Conservation (phyloP, 92 coral and sea anemone species). For the Palythoa heliodiscus region DNA sequence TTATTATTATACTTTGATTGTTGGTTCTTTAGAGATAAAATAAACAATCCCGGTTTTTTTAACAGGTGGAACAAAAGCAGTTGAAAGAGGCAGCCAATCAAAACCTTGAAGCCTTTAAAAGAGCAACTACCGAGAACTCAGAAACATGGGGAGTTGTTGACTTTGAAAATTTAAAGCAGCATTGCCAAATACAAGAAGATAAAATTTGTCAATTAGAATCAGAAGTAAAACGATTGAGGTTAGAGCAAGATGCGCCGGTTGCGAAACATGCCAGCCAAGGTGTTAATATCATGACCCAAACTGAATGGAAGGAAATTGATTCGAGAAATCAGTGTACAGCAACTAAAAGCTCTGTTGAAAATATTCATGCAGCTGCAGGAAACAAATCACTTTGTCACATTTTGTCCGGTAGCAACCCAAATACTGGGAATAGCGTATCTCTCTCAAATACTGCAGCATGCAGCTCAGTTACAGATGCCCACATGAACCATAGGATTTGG, state of each 20-base stretch:
- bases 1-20: too few species aligned
- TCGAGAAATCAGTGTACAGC: not conserved
- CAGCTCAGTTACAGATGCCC: not conserved
- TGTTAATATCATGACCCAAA: slow-evolving; percentile 18
- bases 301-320: not conserved
- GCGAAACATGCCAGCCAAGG: slow-evolving; percentile 13
- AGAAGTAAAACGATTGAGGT: slow-evolving; percentile 61
- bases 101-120: slow-evolving; percentile 45
- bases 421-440: not conserved
- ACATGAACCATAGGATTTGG: not conserved
- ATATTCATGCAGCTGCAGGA: not conserved
- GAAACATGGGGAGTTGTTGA: slow-evolving; percentile 60
- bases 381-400: not conserved
- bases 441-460: not conserved
- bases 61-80: slow-evolving; percentile 90
- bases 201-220: slow-evolving; percentile 69
- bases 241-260: slow-evolving; percentile 24
- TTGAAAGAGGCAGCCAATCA: slow-evolving; percentile 70
- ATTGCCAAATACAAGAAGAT: slow-evolving; percentile 77
- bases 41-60: not conserved
- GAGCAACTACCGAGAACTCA: slow-evolving; percentile 51
- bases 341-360: not conserved
- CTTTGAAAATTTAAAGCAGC: slow-evolving; percentile 55
- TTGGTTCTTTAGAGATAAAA: too few species aligned
- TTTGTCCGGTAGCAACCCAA: not conserved